These are phyloP conservation scores for Microcebus tavaratra DNA, from an alignment of 2,113 vertebrate species.

Conservation along the genomic window DNA sequence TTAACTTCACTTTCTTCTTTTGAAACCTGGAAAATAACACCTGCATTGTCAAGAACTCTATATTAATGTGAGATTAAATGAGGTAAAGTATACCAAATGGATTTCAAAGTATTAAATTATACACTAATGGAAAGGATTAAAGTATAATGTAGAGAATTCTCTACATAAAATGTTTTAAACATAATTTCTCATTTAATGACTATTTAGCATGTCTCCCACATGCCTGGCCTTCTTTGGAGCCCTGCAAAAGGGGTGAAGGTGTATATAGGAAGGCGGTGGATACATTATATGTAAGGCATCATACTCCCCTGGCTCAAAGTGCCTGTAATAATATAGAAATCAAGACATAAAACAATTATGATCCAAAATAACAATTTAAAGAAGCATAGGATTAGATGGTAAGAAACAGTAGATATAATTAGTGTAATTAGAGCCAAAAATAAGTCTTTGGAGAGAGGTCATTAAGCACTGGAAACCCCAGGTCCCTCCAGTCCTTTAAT, in stretches of 20 bases:
- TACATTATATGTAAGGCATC: conserved; percentile 20
- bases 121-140: conserved; percentile 44
- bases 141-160: not conserved
- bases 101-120: conserved; percentile 46
- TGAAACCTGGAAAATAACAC: not conserved
- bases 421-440: conserved; percentile 63
- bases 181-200: conserved; percentile 45
- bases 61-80: not conserved
- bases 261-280: not conserved
- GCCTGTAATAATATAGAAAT: conserved; percentile 3
- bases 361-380: conserved; percentile 45
- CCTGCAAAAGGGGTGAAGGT: not conserved
- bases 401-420: conserved; percentile 61
- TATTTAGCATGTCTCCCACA: conserved; percentile 36
- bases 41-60: not conserved
- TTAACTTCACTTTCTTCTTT: not conserved
- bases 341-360: conserved; percentile 27
- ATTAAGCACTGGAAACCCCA: conserved; percentile 49
- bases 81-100: not conserved
- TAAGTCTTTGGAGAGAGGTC: conserved; percentile 66
- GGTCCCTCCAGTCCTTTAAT: conserved; percentile 51
- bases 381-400: not conserved
- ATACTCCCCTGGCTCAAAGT: conserved; percentile 11
- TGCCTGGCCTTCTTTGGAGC: not conserved
- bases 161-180: not conserved